Conservation (phyloP, 2,113 vertebrate genomes). For the Colinus virginianus region DNA sequence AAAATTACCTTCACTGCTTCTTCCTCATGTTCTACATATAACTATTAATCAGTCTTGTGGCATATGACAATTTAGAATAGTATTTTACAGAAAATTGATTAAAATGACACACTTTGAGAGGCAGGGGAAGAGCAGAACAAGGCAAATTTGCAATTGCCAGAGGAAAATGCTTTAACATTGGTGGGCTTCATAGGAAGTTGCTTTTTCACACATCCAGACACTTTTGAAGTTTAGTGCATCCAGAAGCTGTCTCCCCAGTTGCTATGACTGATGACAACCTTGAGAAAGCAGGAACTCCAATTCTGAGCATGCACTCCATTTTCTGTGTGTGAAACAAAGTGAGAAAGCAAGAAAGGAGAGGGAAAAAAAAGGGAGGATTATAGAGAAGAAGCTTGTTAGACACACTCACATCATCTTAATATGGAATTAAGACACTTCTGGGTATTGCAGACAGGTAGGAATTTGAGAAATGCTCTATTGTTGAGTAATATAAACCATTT, state of each 20-base stretch:
- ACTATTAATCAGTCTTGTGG: constrained; percentile 14
- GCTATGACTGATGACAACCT: neutral
- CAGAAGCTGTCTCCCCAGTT: neutral
- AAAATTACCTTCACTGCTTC: constrained; percentile 44
- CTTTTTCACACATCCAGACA: neutral
- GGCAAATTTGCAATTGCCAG: neutral
- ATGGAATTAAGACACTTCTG: neutral
- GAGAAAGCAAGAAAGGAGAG: neutral
- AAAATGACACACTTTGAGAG: constrained; percentile 21
- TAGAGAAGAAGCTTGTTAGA: neutral
- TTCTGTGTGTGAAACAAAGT: neutral
- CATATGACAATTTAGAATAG: neutral
- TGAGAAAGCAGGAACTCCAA: neutral
- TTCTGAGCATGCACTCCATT: fast-evolving
- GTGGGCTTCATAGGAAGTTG: neutral
- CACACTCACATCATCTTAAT: neutral
- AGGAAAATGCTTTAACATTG: constrained; percentile 18
- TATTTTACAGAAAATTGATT: constrained; percentile 56
- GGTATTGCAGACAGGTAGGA: neutral
- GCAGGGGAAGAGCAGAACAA: neutral
- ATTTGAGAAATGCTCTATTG: neutral
- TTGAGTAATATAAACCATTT: neutral
- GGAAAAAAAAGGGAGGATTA: neutral
- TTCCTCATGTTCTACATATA: constrained; percentile 15
- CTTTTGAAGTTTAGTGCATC: neutral